Conservation (phyloP, 2,113 vertebrate species). For the Syrmaticus mikado region DNA sequence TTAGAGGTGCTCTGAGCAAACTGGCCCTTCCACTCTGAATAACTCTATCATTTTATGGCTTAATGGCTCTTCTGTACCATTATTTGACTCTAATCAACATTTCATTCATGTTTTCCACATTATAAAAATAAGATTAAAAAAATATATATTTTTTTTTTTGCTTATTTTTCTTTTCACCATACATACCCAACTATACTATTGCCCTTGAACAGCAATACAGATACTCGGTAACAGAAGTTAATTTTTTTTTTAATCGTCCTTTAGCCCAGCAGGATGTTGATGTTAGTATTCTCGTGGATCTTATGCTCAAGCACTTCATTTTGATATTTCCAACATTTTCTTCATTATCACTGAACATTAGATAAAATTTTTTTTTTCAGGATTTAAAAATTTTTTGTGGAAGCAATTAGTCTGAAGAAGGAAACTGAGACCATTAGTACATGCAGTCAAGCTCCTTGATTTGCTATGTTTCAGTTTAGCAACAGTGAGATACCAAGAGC, state of each 20-base stretch:
- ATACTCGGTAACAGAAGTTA: not conserved
- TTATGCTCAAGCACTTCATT: not conserved
- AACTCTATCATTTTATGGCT: not conserved
- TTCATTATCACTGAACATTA: not conserved
- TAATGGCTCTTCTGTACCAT: not conserved
- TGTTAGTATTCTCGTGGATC: not conserved
- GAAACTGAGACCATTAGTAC: not conserved
- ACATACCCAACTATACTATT: not conserved
- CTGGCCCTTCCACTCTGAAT: not conserved
- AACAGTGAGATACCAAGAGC: not conserved
- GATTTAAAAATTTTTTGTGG: not conserved
- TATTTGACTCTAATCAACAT: not conserved
- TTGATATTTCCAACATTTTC: not conserved
- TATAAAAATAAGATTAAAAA: not conserved
- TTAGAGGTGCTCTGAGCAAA: not conserved
- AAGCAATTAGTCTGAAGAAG: conserved; percentile 3
- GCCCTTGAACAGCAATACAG: not conserved
- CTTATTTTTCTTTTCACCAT: not conserved
- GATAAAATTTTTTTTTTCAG: not conserved
- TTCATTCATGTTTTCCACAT: not conserved
- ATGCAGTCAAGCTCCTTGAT: not conserved
- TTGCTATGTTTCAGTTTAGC: not conserved
- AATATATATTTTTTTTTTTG: not conserved
- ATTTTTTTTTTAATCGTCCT: not conserved
- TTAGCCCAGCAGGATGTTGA: not conserved